Base-by-base conservation (phyloP, 1,140 invertebrate genomes). In the Tetragonula clypearis region DNA sequence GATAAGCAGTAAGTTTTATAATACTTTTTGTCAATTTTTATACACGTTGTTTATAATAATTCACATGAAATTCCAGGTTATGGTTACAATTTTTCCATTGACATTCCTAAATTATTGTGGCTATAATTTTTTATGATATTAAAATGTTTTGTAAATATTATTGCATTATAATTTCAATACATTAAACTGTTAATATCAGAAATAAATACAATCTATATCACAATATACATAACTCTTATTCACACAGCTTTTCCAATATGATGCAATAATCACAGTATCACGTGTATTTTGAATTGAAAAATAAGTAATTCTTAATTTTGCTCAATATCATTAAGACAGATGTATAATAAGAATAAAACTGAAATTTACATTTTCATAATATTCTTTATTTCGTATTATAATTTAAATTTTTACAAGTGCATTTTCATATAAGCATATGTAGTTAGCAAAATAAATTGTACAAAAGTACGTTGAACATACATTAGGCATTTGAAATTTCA, bases 321-420 rank as follows among this genome's bases (percentile, higher is more conserved):
- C 21, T 17, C 30, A 74, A 55, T 23, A 68, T 6, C 49, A 35
- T 23, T 79, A 41, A 49, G 19, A 5, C 35, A 58, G 15, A 23
- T 35, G 23, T 76, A 5, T n/a, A 23, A 35, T 58, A 19, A 30
- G 5, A 19, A 21, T 35, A 60, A 65, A 21, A 19, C 1, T 21
- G 49, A 5, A 78, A n/a, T 56, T n/a, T 79, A 19, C 53, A 49
- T 58, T 62, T 30, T 11, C 23, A 17, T 23, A 55, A 55, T 9
- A 68, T 83, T 55, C 41, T 79, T 79, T 72, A 79, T 79, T 84
- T 72, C 19, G 17, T 58, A 72, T 79, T 79, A 78, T 26, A 56
- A 71, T 79, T 72, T 19, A 77, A 58, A 21, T 23, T 56, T 49
- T 30, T 17, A 56, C 14, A 74, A 74, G 5, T 53, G 19, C 26